These are phyloP conservation scores for Lepidochrysops patricia DNA, from an alignment of 2,888 invertebrate genomes.

Conservation along the genomic window DNA sequence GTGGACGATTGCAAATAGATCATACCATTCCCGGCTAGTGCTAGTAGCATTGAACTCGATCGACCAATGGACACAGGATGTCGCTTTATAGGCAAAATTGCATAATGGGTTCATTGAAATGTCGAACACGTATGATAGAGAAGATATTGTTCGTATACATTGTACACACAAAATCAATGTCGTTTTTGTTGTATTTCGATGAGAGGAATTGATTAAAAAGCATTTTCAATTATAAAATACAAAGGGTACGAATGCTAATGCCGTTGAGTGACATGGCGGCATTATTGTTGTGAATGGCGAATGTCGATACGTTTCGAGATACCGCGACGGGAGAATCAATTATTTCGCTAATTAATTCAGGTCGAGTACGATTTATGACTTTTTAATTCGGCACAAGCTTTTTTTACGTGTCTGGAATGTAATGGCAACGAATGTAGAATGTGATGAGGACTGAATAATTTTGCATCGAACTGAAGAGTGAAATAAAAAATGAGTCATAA, in stretches of 20 bases:
- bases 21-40: background rate
- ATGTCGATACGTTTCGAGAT: conserved; percentile 33
- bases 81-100: background rate
- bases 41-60: background rate
- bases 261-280: background rate
- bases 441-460: conserved; percentile 7
- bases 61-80: background rate
- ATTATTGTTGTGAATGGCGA: conserved; percentile 16
- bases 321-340: conserved; percentile 34
- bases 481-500: background rate
- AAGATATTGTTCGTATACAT: background rate
- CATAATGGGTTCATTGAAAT: background rate
- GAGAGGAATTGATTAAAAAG: background rate
- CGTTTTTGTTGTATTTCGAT: background rate
- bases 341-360: conserved; percentile 38
- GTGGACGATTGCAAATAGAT: background rate
- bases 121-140: background rate
- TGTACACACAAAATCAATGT: background rate
- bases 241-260: background rate
- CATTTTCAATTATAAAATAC: background rate
- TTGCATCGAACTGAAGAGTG: background rate
- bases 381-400: conserved; percentile 45
- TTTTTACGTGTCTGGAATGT: conserved; percentile 28
- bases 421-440: conserved; percentile 22
- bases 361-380: conserved; percentile 44